phyloP scores from a whole-genome alignment of 64 coral and sea anemone species.

The Astreopora myriophthalma region DNA sequence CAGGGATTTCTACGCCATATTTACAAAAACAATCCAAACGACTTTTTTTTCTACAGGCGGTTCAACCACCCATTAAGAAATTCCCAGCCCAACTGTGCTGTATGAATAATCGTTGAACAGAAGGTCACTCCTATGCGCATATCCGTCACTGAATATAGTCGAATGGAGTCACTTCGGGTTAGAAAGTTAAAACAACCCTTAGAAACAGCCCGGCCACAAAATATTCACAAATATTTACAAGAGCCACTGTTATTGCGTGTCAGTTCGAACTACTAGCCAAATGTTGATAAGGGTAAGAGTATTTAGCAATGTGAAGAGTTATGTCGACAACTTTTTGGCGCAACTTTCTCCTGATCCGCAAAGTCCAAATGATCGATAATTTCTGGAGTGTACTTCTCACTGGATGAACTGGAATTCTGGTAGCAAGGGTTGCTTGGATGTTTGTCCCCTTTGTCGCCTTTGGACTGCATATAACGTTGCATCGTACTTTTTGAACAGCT shows the following conservation, averaged over 20 bases:
- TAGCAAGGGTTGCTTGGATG: slow-evolving; percentile 17
- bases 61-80: too few relatives aligned
- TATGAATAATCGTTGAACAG: too few relatives aligned
- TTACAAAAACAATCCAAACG: too few relatives aligned
- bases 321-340: background rate
- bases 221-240: background rate
- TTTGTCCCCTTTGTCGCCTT: background rate
- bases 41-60: too few relatives aligned
- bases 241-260: background rate
- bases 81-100: too few relatives aligned
- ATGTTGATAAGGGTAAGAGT: background rate
- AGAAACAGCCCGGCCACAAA: too few relatives aligned
- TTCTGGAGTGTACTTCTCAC: slow-evolving; percentile 17
- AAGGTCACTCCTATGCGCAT: too few relatives aligned
- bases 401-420: slow-evolving; percentile 1
- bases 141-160: too few relatives aligned
- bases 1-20: too few relatives aligned
- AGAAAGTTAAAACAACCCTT: too few relatives aligned
- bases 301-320: background rate
- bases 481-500: background rate
- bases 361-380: background rate
- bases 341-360: background rate
- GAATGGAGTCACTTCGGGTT: too few relatives aligned
- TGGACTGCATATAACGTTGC: background rate
- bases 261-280: background rate